Conservation (phyloP, 2,113 vertebrate species). For the Chunga burmeisteri region DNA sequence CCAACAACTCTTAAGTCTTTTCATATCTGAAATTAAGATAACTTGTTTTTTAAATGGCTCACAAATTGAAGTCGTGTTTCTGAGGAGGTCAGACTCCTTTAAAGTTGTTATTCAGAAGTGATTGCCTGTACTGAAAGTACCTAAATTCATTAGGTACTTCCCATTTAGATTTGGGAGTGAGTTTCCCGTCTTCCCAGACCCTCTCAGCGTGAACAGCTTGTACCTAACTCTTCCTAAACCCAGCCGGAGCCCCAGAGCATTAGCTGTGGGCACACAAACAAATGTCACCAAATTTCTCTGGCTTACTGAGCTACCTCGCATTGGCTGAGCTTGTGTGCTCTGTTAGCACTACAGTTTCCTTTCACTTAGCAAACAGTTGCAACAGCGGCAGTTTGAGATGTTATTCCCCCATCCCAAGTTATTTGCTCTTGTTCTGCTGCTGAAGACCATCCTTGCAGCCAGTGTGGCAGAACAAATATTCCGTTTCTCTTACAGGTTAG, state of each 20-base stretch:
- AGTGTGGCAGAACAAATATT: background rate
- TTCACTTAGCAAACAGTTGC: background rate
- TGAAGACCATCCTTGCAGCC: background rate
- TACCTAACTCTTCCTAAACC: background rate
- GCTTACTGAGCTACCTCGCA: background rate
- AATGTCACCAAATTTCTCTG: background rate
- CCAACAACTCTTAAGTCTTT: background rate
- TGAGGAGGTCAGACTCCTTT: background rate
- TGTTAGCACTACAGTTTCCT: background rate
- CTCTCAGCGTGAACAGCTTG: background rate
- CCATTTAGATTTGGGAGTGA: background rate
- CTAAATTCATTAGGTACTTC: background rate
- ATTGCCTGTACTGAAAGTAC: background rate
- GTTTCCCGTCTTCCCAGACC: background rate
- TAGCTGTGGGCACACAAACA: background rate
- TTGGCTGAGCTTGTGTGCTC: background rate
- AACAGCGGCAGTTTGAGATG: background rate
- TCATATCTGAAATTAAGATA: background rate
- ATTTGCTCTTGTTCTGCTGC: background rate
- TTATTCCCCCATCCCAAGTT: background rate
- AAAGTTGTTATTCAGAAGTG: background rate
- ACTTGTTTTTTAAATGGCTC: background rate
- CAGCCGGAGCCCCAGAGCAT: background rate
- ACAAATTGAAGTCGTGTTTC: background rate
- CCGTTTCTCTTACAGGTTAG: background rate